phyloP scores from a whole-genome alignment of 2,797 vertebrate species.

The Pantherophis alleghaniensis region DNA sequence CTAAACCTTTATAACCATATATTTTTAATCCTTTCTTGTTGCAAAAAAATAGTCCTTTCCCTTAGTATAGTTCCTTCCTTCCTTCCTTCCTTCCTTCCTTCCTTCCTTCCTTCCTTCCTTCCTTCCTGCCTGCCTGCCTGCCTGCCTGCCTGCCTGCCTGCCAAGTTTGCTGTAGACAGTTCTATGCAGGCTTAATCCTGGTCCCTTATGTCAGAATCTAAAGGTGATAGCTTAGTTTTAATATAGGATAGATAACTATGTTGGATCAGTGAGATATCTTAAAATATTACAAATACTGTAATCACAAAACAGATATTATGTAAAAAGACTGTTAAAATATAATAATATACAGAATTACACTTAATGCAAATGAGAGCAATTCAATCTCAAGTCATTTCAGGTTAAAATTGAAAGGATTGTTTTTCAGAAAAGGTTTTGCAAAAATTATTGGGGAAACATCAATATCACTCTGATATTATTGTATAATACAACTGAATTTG shows the following conservation, averaged over 20 bases:
- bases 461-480: neutral
- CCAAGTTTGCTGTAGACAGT: neutral
- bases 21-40: neutral
- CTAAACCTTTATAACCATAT: neutral
- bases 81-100: too few relatives aligned
- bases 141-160: too few relatives aligned
- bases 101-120: too few relatives aligned
- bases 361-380: neutral
- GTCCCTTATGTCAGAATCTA: neutral
- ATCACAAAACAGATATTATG: neutral
- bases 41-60: neutral
- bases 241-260: neutral
- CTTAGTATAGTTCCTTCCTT: neutral
- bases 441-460: neutral
- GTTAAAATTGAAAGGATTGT: neutral
- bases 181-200: neutral
- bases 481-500: neutral
- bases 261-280: neutral
- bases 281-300: neutral
- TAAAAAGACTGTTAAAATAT: neutral
- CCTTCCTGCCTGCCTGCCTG: too few relatives aligned
- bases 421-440: neutral
- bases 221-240: neutral
- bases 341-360: neutral
- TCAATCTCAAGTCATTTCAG: neutral